Base-by-base conservation (phyloP, 1,140 invertebrate species). In the Zaprionus ghesquierei region DNA sequence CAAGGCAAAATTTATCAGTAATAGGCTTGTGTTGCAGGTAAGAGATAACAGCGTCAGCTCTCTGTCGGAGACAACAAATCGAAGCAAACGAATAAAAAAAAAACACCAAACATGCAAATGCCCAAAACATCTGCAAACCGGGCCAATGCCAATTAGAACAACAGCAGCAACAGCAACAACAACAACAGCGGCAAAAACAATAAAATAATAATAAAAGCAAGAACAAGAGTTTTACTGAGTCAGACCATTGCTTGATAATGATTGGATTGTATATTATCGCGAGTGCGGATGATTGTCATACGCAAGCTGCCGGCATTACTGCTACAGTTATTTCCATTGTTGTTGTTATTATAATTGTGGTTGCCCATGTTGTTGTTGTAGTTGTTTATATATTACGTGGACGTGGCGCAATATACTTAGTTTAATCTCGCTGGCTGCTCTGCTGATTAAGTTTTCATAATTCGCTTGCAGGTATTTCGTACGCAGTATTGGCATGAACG, bases 331-430 rank as follows among this genome's bases (percentile, higher is more conserved):
- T 22, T 53, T 6, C 9, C 27, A 31, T 63, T 63, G 51, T 20
- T 63, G 22, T 50, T 58, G 8, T 8, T 51, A n/a, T 22, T 53
- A 15, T 53, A 35, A 31, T 63, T 63, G 60, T 63, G 33, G 60
- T 50, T 54, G 41, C 25, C 31, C 13, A 31, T 29, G 18, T 31
- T 64, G 29, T 35, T 63, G 51, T 66, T 78, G 54, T 62, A 73
- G 76, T 80, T 81, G 81, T 77, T 81, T 74, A 86, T 77, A 80
- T 68, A 64, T 53, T 66, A 56, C 66, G 82, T 66, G 69, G 72
- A 89, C 84, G 82, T 87, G 82, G 82, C 82, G 82, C 69, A 81
- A 69, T 87, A 76, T 73, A 79, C 23, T n/a, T 18, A 46, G 60
- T 75, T 49, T 87, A 87, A 87, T 87, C 84, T 87, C 49, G 51